Evolutionary conservation across 2,888 invertebrate species (phyloP).

Genomic region (Lasioglossum calceatum): DNA sequence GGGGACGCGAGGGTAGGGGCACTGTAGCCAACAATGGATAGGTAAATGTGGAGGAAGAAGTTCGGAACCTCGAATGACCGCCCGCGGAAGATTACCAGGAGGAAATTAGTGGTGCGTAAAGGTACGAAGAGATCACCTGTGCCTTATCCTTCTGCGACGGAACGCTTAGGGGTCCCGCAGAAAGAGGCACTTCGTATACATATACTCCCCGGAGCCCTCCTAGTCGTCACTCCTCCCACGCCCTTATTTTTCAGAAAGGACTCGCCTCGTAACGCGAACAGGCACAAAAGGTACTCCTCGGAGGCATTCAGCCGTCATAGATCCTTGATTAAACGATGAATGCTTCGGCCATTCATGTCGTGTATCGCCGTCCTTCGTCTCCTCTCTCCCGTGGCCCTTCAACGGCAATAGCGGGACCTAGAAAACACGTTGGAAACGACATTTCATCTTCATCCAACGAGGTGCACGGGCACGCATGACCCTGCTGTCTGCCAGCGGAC

Average conservation of each 20-base stretch:
- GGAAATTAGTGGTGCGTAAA: constrained; percentile 81
- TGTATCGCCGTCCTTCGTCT: constrained; percentile 44
- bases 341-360: constrained; percentile 68
- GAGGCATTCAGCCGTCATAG: constrained; percentile 80
- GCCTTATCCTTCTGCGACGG: constrained; percentile 42
- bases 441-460: constrained; percentile 70
- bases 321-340: constrained; percentile 83
- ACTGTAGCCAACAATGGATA: constrained; percentile 57
- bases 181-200: constrained; percentile 45
- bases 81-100: constrained; percentile 75
- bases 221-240: constrained; percentile 70
- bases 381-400: constrained; percentile 43
- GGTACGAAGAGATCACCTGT: constrained; percentile 80
- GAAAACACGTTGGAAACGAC: constrained; percentile 79
- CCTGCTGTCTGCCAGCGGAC: constrained; percentile 12
- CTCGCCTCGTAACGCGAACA: constrained; percentile 68
- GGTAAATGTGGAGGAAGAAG: constrained; percentile 73
- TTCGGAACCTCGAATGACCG: constrained; percentile 65
- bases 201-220: neutral
- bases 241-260: constrained; percentile 65
- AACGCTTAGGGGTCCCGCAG: constrained; percentile 24
- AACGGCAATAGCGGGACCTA: constrained; percentile 57
- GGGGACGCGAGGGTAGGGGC: constrained; percentile 37
- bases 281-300: constrained; percentile 75
- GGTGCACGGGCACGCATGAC: constrained; percentile 29